Percentiles rank a stretch among this genome's conserved stretches.
Evolutionary conservation across 2,113 vertebrate species (phyloP).

Genomic region (Cyanoderma ruficeps): DNA sequence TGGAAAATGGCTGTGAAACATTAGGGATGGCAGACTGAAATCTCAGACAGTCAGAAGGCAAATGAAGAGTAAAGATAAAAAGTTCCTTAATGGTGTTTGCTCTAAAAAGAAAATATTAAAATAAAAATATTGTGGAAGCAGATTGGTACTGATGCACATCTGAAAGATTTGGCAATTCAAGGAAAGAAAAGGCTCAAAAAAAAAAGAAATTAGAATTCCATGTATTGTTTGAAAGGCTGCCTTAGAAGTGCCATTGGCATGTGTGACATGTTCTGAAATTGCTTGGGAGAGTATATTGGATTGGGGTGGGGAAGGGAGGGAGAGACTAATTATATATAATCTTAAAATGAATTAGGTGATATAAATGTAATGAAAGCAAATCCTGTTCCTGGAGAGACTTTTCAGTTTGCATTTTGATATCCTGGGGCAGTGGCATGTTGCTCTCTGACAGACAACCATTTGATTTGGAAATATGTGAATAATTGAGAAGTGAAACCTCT

Average conservation of each 20-base stretch:
- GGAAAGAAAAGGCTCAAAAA: background rate
- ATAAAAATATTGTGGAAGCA: background rate
- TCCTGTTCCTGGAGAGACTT: constrained; percentile 61
- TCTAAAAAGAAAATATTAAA: background rate
- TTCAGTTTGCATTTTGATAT: constrained; percentile 61
- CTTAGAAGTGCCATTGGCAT: background rate
- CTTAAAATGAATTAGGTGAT: constrained; percentile 66
- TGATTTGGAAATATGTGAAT: constrained; percentile 62
- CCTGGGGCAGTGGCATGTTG: constrained; percentile 57
- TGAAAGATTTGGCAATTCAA: background rate
- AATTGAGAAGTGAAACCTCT: constrained; percentile 62
- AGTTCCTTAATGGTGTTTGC: background rate
- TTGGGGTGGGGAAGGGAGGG: background rate
- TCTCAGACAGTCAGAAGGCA: background rate
- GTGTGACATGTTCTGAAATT: constrained; percentile 40
- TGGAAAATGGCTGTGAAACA: background rate
- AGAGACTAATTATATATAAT: constrained; percentile 63
- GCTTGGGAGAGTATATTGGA: constrained; percentile 46
- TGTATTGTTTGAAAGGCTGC: background rate
- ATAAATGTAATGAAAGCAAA: constrained; percentile 66
- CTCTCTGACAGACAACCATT: constrained; percentile 56
- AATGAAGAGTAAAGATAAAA: background rate
- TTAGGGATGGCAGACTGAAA: background rate
- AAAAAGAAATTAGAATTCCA: background rate
- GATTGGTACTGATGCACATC: background rate